Percentiles rank a stretch among this genome's conserved stretches.
Conservation (phyloP, 1,140 invertebrate species). For the Musca domestica region DNA sequence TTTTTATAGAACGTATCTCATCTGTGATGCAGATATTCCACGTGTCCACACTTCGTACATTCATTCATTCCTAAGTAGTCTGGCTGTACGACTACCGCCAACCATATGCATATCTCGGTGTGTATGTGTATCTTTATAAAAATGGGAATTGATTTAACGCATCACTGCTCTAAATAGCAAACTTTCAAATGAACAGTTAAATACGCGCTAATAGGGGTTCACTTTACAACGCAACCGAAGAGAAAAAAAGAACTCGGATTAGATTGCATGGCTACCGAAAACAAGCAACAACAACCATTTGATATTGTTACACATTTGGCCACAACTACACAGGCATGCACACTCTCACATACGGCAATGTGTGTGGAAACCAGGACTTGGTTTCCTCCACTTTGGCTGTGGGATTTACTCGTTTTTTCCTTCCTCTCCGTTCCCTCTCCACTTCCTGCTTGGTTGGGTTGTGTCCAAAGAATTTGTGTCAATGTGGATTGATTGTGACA, state of each 20-base stretch:
- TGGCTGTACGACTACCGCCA: too few species aligned
- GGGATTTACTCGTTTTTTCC: not conserved
- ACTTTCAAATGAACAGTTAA: constrained; percentile 54
- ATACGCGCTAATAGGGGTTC: constrained; percentile 54
- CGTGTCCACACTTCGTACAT: too few species aligned
- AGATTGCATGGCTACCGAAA: not conserved
- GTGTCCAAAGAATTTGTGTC: constrained; percentile 21
- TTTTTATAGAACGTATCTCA: too few species aligned
- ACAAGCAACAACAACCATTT: not conserved
- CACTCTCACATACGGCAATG: not conserved
- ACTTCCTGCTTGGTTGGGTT: constrained; percentile 8
- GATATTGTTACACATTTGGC: constrained; percentile 1
- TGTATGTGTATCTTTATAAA: constrained; percentile 1
- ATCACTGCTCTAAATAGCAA: constrained; percentile 48
- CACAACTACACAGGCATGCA: not conserved
- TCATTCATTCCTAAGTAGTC: too few species aligned
- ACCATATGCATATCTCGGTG: not conserved
- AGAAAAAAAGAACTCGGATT: not conserved
- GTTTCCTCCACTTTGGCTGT: not conserved
- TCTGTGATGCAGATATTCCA: too few species aligned
- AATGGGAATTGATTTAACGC: constrained; percentile 48
- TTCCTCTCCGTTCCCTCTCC: too few species aligned
- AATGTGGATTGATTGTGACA: constrained; percentile 51
- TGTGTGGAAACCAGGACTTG: not conserved
- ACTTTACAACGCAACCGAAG: too few species aligned